These are phyloP conservation scores for Diachasmimorpha longicaudata DNA, from an alignment of 1,140 invertebrate genomes.

Conservation along the genomic window DNA sequence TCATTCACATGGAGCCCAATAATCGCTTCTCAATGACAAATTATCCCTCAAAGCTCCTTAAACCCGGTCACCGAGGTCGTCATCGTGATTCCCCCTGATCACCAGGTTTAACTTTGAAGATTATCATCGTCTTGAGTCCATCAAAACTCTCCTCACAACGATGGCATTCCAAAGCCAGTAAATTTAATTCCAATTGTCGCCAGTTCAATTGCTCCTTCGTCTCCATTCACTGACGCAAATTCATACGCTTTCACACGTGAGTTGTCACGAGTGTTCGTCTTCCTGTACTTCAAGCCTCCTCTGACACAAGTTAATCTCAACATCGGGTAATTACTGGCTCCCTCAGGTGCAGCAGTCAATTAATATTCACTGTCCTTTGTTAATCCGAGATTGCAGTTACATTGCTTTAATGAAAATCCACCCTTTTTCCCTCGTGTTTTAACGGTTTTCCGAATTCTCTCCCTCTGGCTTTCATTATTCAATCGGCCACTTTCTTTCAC, in stretches of 20 bases:
- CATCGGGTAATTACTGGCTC: neutral
- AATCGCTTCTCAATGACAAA: neutral
- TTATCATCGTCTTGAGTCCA: neutral
- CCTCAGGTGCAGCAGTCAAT: neutral
- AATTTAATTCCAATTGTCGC: neutral
- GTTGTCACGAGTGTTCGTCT: neutral
- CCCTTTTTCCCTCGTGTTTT: neutral
- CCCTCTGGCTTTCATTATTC: neutral
- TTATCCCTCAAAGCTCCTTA: neutral
- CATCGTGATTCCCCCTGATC: neutral
- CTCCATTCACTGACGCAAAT: neutral
- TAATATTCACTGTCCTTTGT: neutral
- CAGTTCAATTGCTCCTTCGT: neutral
- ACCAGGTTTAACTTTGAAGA: neutral
- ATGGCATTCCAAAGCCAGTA: neutral
- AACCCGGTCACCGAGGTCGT: neutral
- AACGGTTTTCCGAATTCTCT: neutral
- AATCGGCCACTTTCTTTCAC: neutral
- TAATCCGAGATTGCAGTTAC: neutral
- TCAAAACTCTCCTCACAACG: neutral
- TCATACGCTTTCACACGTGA: neutral
- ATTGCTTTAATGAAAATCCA: neutral
- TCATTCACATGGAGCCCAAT: conserved; percentile 47
- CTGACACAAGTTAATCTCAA: neutral
- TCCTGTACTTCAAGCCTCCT: neutral